Percentiles rank a stretch among this genome's conserved stretches.
Evolutionary conservation across 2,888 invertebrate genomes (phyloP).

Genomic region (Caenorhabditis sulstoni): DNA sequence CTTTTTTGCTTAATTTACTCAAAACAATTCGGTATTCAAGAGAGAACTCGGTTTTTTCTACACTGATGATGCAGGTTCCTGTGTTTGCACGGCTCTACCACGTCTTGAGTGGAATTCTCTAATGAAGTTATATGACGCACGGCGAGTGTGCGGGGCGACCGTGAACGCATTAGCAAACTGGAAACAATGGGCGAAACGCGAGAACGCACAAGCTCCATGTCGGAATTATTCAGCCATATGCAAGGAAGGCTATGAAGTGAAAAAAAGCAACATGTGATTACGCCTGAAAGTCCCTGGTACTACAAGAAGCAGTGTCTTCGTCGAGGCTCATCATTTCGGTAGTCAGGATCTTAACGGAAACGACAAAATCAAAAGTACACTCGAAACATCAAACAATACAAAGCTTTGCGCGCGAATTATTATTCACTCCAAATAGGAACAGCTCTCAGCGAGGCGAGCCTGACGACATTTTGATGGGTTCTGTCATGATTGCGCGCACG

Average conservation of each 20-base stretch:
- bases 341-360: constrained; percentile 1
- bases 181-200: constrained; percentile 10
- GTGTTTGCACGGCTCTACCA: constrained; percentile 31
- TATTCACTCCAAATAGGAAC: constrained; percentile 41
- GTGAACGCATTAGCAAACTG: constrained; percentile 38
- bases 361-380: constrained; percentile 26
- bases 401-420: constrained; percentile 30
- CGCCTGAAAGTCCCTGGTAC: no score
- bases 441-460: constrained; percentile 25
- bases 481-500: constrained; percentile 49
- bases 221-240: background rate
- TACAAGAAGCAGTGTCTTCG: no score
- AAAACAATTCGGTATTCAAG: constrained; percentile 21
- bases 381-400: constrained; percentile 44
- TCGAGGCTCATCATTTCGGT: no score
- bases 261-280: background rate
- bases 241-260: background rate
- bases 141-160: constrained; percentile 16
- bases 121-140: constrained; percentile 56
- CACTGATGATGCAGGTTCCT: constrained; percentile 37
- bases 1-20: constrained; percentile 23
- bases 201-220: constrained; percentile 3
- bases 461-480: constrained; percentile 57
- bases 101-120: constrained; percentile 51
- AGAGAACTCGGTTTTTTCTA: constrained; percentile 4